Percentiles rank a stretch among this genome's conserved stretches.
Conservation (phyloP, 2,113 vertebrate species). For the Peromyscus maniculatus region DNA sequence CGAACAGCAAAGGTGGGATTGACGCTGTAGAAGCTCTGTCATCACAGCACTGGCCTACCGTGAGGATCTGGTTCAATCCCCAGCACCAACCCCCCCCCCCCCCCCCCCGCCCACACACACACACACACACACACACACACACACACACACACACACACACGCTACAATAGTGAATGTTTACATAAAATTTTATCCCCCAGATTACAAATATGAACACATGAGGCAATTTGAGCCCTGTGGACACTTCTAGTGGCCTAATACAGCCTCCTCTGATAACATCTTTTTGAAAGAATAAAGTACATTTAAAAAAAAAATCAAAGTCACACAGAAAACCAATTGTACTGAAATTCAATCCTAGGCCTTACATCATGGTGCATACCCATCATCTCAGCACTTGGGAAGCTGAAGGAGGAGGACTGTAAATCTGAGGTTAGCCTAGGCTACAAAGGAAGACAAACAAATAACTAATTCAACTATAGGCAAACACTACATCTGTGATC, state of each 20-base stretch:
- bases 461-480: background rate
- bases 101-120: background rate
- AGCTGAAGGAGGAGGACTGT: background rate
- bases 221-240: background rate
- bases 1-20: background rate
- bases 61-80: background rate
- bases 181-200: constrained; percentile 27
- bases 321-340: constrained; percentile 41
- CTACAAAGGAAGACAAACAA: background rate
- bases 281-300: background rate
- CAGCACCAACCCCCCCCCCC: background rate
- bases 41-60: background rate
- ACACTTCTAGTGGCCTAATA: background rate
- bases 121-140: background rate
- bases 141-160: background rate
- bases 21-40: background rate
- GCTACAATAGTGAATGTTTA: background rate
- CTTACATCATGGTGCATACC: background rate
- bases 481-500: background rate
- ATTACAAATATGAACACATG: background rate
- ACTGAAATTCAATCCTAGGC: constrained; percentile 8
- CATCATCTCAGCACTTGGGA: background rate
- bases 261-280: background rate
- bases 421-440: background rate
- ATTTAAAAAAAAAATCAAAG: background rate